These are phyloP conservation scores for Galaxea fascicularis DNA, from an alignment of 92 coral and sea anemone species.

Conservation along the genomic window DNA sequence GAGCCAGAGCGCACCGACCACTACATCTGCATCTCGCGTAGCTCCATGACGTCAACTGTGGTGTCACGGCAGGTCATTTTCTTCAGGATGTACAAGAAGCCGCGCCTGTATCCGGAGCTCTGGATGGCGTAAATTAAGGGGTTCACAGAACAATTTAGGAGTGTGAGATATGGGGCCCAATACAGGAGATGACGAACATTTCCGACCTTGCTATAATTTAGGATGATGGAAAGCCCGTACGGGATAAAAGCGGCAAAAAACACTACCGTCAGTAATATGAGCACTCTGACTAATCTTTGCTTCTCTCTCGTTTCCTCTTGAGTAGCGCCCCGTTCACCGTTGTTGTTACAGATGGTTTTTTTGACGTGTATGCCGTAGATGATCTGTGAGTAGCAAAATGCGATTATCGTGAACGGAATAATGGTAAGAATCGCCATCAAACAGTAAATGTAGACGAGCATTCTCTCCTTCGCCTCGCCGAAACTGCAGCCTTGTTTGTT, in stretches of 20 bases:
- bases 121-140: slow-evolving; percentile 82
- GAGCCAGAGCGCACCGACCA: not conserved
- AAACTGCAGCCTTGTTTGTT: slow-evolving; percentile 24
- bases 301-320: slow-evolving; percentile 57
- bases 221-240: slow-evolving; percentile 47
- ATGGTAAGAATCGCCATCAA: slow-evolving; percentile 52
- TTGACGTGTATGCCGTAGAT: slow-evolving; percentile 77
- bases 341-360: slow-evolving; percentile 71
- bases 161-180: slow-evolving; percentile 43
- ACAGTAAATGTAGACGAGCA: slow-evolving; percentile 58
- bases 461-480: slow-evolving; percentile 52
- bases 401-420: slow-evolving; percentile 66
- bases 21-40: slow-evolving; percentile 7
- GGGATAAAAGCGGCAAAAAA: slow-evolving; percentile 70
- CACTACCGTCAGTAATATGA: slow-evolving; percentile 46
- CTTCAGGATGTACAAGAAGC: slow-evolving; percentile 37
- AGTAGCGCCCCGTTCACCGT: slow-evolving; percentile 11
- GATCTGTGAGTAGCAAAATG: slow-evolving; percentile 71
- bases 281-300: slow-evolving; percentile 51
- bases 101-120: slow-evolving; percentile 77
- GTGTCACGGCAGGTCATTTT: slow-evolving; percentile 35
- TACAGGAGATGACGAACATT: not conserved
- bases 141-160: slow-evolving; percentile 70
- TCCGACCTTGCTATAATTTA: not conserved
- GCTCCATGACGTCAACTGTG: slow-evolving; percentile 9